Evolutionary conservation across 2,888 invertebrate genomes (phyloP).

Genomic region (Brenthis hecate): DNA sequence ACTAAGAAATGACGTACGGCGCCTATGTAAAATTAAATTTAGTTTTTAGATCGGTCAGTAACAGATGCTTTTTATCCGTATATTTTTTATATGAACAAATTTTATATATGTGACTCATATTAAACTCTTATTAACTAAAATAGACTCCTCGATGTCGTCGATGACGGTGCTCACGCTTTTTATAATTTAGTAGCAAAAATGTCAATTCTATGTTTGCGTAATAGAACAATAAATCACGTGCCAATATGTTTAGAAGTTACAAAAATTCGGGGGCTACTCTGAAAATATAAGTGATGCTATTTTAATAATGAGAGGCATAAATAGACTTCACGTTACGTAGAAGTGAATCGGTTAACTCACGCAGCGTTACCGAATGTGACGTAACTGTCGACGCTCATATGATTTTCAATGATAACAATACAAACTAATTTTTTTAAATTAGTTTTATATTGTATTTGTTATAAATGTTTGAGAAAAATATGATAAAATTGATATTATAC

Average conservation of each 20-base stretch:
- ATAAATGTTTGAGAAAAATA: background rate
- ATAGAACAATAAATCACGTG: constrained; percentile 13
- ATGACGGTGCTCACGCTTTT: constrained; percentile 5
- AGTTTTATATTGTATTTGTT: background rate
- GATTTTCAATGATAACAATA: constrained; percentile 4
- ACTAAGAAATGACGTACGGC: constrained; percentile 71
- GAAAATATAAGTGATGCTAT: constrained; percentile 73
- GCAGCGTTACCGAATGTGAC: constrained; percentile 39
- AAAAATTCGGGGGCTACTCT: constrained; percentile 66
- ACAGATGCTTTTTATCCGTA: constrained; percentile 32
- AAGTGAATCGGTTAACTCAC: constrained; percentile 60
- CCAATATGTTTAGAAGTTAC: constrained; percentile 37
- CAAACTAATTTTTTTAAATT: background rate
- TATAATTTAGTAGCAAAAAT: constrained; percentile 8
- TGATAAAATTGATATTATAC: background rate
- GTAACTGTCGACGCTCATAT: constrained; percentile 31
- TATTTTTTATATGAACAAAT: constrained; percentile 30
- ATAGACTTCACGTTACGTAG: constrained; percentile 69
- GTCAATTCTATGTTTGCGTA: constrained; percentile 15
- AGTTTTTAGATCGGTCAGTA: constrained; percentile 60
- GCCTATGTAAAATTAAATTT: constrained; percentile 70
- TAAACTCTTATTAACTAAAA: constrained; percentile 21
- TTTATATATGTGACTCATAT: constrained; percentile 35
- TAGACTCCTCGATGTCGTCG: constrained; percentile 27
- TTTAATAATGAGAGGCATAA: constrained; percentile 67